Base-by-base conservation (phyloP, 2,113 vertebrate genomes). In the Delphinus delphis region DNA sequence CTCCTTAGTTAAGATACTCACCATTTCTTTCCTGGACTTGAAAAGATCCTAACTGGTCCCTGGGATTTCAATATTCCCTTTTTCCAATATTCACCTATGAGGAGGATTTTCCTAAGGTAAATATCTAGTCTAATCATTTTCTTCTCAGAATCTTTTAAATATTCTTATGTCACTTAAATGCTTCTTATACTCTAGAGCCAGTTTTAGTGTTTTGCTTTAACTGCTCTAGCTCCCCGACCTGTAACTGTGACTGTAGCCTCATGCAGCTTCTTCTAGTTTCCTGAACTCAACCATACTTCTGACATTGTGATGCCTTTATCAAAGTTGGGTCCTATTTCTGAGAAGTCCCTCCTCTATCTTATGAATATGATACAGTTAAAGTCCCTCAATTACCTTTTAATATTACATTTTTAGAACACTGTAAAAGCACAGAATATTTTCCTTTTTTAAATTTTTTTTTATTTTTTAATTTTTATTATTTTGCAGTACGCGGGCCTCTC, bases 221-320 rank as follows among this genome's bases (percentile, higher is more conserved):
- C 4, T 58, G 12, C 8, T 88, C 1, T 8, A 44, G n/a, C 21
- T 44, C 9, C 44, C 0, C 1, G 1, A 6, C 28, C 68, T 55
- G 26, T 11, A 38, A 5, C n/a, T 79, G 73, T 73, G 70, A 23
- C 67, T 50, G 15, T 2, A n/a, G 60, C 36, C 20, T n/a, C 13
- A 2, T 3, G 2, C 2, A 50, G 9, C 6, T 25, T 41, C 44
- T 77, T 17, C 10, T 47, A 2, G 21, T 47, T 93, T 77, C 74
- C 77, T 3, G 4, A 15, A 65, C 13, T 17, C 4, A 71, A 33
- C 1, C 53, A 18, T 8, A 12, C 12, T 71, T 85, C 74, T 60
- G 65, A 67, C 8, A 20, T 33, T 12, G 18, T 10, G 8, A 70
- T 58, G 28, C 15, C 44, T 58, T 33, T 33, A 36, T 44, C 23